Evolutionary conservation across 2,888 invertebrate genomes (phyloP), one percentile per base, ranked within the genome.

Genomic region (Drosophila neotestacea): DNA sequence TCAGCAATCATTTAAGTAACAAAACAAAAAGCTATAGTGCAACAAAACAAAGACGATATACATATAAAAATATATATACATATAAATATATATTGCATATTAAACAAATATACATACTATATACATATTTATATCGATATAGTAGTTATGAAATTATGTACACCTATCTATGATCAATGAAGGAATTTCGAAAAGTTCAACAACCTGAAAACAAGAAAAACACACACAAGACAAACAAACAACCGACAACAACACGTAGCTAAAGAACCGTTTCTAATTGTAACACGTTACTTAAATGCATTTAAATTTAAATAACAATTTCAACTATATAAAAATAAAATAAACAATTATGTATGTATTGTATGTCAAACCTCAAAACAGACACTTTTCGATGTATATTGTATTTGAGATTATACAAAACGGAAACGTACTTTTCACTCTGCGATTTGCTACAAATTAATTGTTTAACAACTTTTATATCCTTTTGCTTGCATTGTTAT

Each of bases 251-350:
- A 34, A 36, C 34, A 64, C 64, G 30, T 63, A 80, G 65, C 50
- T 71, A 77, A 86, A 63, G 65, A 65, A 64, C 44, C 72, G 79
- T 72, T 81, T 85, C 69, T 77, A 77, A 78, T 78, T 77, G 79
- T 77, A 72, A 87, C 77, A 87, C 79, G 85, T 89, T 86, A 86
- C 86, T 86, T 89, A 86, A 85, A 77, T 87, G 86, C 86, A 86
- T 86, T 86, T 86, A 88, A 88, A 73, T 73, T 77, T 85, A 78
- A 85, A 70, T 73, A 82, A 81, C 79, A 78, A 77, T 69, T 61
- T 73, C 48, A 69, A 65, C 58, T 61, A 65, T 70, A 69, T 30
- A 58, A 65, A 44, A 79, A 16, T 16, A 75, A 68, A 68, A 73
- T 66, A 42, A 60, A 54, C 46, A 60, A 27, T 16, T 61, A 61